Conservation (phyloP, 2,888 invertebrate species). For the Trissolcus brochymenae region DNA sequence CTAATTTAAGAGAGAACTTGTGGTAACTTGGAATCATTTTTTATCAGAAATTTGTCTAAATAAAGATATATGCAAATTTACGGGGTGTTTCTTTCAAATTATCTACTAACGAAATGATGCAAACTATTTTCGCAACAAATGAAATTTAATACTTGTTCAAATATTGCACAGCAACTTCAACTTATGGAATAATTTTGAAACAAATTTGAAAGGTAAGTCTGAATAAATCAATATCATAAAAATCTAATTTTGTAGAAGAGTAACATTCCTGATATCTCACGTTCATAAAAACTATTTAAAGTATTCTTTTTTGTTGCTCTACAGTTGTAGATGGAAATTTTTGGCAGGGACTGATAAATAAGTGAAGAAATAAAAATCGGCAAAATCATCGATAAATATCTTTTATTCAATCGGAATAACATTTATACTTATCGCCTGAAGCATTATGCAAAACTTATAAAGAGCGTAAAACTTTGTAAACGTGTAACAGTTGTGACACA, state of each 20-base stretch:
- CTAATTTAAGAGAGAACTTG: conserved; percentile 44
- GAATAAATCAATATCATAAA: background rate
- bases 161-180: conserved; percentile 24
- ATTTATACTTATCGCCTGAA: conserved; percentile 75
- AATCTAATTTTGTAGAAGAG: background rate
- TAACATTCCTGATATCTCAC: background rate
- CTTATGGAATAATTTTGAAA: conserved; percentile 10
- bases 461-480: conserved; percentile 74
- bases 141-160: conserved; percentile 24
- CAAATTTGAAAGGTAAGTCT: background rate
- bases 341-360: background rate
- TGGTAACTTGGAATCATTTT: conserved; percentile 47
- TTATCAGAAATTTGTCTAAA: conserved; percentile 52
- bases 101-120: no score
- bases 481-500: conserved; percentile 62
- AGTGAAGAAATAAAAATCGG: conserved; percentile 33
- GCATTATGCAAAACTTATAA: conserved; percentile 75
- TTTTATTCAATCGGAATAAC: conserved; percentile 77
- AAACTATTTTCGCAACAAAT: no score
- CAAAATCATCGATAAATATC: conserved; percentile 75
- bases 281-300: background rate
- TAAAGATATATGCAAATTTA: conserved; percentile 41
- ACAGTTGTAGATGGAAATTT: background rate
- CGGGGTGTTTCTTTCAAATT: conserved; percentile 15
- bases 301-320: no score